A percentile compares a stretch with the other conserved stretches of the same genome.
phyloP scores from a whole-genome alignment of 1,140 invertebrate species.

The Drosophila arizonae region DNA sequence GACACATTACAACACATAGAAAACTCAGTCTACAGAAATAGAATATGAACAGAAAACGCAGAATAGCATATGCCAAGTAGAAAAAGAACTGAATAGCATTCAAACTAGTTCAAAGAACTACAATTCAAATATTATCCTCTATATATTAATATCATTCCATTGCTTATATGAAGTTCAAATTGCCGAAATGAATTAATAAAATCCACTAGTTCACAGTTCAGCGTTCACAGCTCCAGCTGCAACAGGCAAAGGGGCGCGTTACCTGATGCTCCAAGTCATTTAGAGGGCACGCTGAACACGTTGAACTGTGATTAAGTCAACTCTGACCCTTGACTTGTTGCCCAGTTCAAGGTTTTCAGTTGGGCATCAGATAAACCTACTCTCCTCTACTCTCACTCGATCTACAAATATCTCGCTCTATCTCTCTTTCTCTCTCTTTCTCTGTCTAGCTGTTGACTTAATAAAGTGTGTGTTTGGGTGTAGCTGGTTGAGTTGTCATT shows the following conservation, averaged over 20 bases:
- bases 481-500: not conserved
- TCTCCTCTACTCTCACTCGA: not conserved
- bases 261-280: not conserved
- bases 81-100: too few species aligned
- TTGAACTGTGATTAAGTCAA: constrained; percentile 3
- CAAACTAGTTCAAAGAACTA: too few species aligned
- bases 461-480: not conserved
- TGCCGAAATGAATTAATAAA: too few species aligned
- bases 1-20: too few species aligned
- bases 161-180: too few species aligned
- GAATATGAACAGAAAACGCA: too few species aligned
- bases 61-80: too few species aligned
- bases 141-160: too few species aligned
- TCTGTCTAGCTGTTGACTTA: not conserved
- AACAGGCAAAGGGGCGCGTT: constrained; percentile 32
- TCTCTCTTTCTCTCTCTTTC: not conserved
- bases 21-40: too few species aligned
- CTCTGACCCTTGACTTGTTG: not conserved
- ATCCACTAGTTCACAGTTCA: not conserved
- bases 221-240: not conserved
- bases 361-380: not conserved
- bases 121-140: too few species aligned
- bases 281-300: not conserved
- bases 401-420: not conserved
- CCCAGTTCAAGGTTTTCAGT: constrained; percentile 9